These are phyloP conservation scores for Haplochromis burtoni DNA, from an alignment of 2,113 vertebrate species.

Conservation along the genomic window DNA sequence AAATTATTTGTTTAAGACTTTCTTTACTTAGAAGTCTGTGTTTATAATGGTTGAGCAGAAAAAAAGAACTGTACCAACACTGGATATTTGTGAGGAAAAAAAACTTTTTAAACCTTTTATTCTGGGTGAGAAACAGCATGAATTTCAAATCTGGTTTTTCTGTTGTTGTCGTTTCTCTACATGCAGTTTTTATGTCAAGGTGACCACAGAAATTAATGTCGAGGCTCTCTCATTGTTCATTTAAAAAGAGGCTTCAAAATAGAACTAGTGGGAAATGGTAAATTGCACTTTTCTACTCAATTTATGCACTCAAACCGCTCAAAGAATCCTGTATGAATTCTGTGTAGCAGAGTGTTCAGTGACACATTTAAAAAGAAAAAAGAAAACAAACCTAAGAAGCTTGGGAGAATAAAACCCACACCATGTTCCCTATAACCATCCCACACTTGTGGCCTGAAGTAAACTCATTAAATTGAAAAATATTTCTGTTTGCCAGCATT, in stretches of 20 bases:
- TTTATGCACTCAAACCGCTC: not conserved
- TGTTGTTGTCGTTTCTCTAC: not conserved
- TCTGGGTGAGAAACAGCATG: not conserved
- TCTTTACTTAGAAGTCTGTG: not conserved
- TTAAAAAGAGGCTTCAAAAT: not conserved
- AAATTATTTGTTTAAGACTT: not conserved
- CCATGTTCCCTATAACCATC: not conserved
- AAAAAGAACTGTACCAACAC: not conserved
- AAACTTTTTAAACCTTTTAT: not conserved
- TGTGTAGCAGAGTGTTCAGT: not conserved
- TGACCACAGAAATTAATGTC: not conserved
- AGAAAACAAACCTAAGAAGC: not conserved
- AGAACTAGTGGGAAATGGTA: not conserved
- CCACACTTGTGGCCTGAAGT: not conserved
- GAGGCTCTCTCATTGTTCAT: not conserved
- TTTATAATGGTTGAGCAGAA: not conserved
- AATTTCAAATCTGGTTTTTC: not conserved
- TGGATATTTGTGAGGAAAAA: not conserved
- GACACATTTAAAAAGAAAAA: not conserved
- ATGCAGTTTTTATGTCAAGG: not conserved
- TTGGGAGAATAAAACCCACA: not conserved
- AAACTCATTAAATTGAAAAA: not conserved
- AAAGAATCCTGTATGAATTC: not conserved
- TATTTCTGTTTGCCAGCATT: not conserved
- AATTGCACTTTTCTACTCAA: not conserved